These are phyloP conservation scores for Teinopalpus imperialis DNA, from an alignment of 2,888 invertebrate genomes.

Conservation along the genomic window DNA sequence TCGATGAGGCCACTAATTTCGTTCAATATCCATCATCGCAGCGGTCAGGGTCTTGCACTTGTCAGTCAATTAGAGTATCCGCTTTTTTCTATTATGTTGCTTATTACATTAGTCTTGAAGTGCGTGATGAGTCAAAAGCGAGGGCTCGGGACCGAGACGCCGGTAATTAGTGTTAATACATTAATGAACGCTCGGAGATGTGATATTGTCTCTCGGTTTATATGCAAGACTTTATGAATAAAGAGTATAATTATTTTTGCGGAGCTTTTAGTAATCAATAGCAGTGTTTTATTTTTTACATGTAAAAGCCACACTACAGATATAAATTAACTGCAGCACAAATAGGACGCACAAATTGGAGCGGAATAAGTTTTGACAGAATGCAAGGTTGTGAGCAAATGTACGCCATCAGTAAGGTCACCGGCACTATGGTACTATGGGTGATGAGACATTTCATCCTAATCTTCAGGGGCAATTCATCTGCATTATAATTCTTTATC, in stretches of 20 bases:
- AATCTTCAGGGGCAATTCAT: no score
- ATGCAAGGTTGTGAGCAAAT: no score
- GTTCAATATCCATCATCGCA: slow-evolving; percentile 44
- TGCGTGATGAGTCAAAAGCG: slow-evolving; percentile 57
- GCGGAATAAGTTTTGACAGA: no score
- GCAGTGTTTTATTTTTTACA: background rate
- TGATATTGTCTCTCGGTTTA: slow-evolving; percentile 9
- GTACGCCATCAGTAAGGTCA: no score
- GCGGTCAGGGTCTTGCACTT: slow-evolving; percentile 67
- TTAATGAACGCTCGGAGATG: slow-evolving; percentile 40
- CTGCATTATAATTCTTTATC: no score
- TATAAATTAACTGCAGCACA: no score
- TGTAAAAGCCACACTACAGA: no score
- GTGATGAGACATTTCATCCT: no score
- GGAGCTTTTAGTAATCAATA: background rate
- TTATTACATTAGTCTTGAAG: slow-evolving; percentile 69
- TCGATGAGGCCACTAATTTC: slow-evolving; percentile 47
- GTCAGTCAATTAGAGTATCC: slow-evolving; percentile 76
- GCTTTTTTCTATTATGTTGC: slow-evolving; percentile 68
- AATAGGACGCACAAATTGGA: no score
- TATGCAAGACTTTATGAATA: background rate
- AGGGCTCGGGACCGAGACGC: slow-evolving; percentile 55
- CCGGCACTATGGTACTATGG: no score
- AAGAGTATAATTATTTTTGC: slow-evolving; percentile 4
- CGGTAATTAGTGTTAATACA: slow-evolving; percentile 45